Evolutionary conservation across 1,140 invertebrate genomes (phyloP), one percentile per base, ranked within the genome.

Genomic region (Phymastichus coffea): DNA sequence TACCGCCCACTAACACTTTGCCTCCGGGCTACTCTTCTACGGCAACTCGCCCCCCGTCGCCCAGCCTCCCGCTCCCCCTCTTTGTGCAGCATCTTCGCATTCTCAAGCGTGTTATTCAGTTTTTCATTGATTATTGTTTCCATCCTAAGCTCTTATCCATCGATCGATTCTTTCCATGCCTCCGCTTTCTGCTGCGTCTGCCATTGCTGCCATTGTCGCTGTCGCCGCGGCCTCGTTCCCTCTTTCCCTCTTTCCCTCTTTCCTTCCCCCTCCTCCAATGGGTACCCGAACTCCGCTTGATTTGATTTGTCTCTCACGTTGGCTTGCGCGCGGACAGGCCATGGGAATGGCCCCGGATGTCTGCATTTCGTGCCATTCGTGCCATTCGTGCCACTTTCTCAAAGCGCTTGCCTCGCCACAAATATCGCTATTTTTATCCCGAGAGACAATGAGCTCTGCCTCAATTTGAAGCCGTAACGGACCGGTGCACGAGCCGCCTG

Each of bases 1-100:
- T 55, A 65, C 68, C 70, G 70, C 69, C 69, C 66, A 70, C 69
- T 66, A 63, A 65, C 63, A 63, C 68, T 56, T 51, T 40, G 38
- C 52, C 59, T 46, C 40, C 52, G 20, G 59, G 52, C 52, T 51
- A 54, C 15, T 48, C 23, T 48, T 48, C 41, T 44, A 6, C 20
- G 19, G 23, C 55, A 12, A 41, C 37, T 12, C 8, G 38, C 20
- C 14, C 12, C 22, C 54, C 54, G 37, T 57, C 59, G 17, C 46
- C 19, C 26, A 30, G 3, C 20, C 26, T 48, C 15, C 20, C 46
- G 15, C 15, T 8, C 22, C 9, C 4, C 6, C 54, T 23, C 9
- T 48, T 7, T 48, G 3, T 48, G 40, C 35, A 8, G 10, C 15
- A 7, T 33, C 38, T 53, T 52, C 46, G 37, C 57, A 59, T 46